A percentile compares a stretch with the other conserved stretches of the same genome.
Evolutionary conservation across 2,888 invertebrate genomes (phyloP).

Genomic region (Sclerodermus sp.): DNA sequence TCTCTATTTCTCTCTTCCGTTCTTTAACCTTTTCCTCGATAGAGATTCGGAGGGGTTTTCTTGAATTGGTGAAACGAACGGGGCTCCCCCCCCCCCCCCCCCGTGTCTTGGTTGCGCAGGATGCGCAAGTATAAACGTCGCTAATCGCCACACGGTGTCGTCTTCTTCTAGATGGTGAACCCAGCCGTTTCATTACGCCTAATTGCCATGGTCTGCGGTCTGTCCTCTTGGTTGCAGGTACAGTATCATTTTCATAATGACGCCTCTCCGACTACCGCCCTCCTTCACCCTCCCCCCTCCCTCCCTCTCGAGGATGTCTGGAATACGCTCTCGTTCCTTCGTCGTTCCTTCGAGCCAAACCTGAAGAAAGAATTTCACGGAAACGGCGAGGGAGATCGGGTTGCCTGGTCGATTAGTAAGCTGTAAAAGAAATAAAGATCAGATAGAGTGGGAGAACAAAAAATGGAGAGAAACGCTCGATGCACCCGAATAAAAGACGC

Average conservation of each 20-base stretch:
- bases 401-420: too few species aligned
- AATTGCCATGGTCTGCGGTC: conserved; percentile 56
- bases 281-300: conserved; percentile 9
- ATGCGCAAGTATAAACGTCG: conserved; percentile 36
- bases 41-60: too few species aligned
- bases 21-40: neutral
- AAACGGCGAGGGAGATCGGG: conserved; percentile 3
- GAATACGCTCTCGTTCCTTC: neutral
- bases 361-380: conserved; percentile 1
- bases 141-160: conserved; percentile 35
- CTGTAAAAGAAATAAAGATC: conserved; percentile 8
- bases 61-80: too few species aligned
- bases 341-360: neutral
- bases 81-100: too few species aligned
- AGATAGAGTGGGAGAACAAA: conserved; percentile 14
- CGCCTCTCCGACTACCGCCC: conserved; percentile 26
- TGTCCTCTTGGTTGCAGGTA: conserved; percentile 45
- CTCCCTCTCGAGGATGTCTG: neutral
- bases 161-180: conserved; percentile 30
- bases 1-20: neutral
- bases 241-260: conserved; percentile 57
- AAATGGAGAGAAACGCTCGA: neutral
- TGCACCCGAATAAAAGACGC: neutral
- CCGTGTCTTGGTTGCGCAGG: too few species aligned
- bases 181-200: conserved; percentile 55